Base-by-base conservation (phyloP, 1,140 invertebrate species). In the Zaprionus africanus region DNA sequence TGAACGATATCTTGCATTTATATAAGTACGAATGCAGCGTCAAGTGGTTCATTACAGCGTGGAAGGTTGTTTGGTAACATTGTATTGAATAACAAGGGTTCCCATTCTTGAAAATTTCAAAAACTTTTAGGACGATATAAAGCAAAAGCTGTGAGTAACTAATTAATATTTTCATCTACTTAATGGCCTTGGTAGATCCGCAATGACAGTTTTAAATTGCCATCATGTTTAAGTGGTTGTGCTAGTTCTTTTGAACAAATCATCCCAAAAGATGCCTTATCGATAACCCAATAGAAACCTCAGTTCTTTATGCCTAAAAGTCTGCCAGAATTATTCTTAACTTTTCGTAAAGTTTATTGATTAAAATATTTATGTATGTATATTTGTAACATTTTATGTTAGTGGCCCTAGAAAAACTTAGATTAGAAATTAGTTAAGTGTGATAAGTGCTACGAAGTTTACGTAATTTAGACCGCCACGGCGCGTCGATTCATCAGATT, bases 401-500 rank as follows among this genome's bases (percentile, higher is more conserved):
- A 56, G 53, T 56, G n/a, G 26, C 15, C 15, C 19, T 34, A 38
- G 24, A 19, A 38, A 15, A 17, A 59, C 26, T 24, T 61, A 43
- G 11, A 61, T 46, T 22, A 22, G 13, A n/a, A 13, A 46, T 43
- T 22, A 19, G 22, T 56, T 56, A 17, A 17, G 53, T 51, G 0
- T 2, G 1, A 0, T 56, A 7, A 17, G 53, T 22, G 7, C 24
- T 56, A 56, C 15, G 22, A 15, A 11, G 15, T 31, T 31, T 17
- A 46, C 15, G 26, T 56, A 26, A 53, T 19, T 72, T 65, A 81
- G 36, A 90, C 77, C 13, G 66, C 49, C 7, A 86, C 84, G 7
- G 82, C 66, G 11, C 82, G 82, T 15, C 73, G 79, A 34, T 87
- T 76, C 41, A 92, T 24, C 5, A 92, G 49, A 6, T 81, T 84